Conservation (phyloP, 2,888 invertebrate species). For the Cephalotes varians region DNA sequence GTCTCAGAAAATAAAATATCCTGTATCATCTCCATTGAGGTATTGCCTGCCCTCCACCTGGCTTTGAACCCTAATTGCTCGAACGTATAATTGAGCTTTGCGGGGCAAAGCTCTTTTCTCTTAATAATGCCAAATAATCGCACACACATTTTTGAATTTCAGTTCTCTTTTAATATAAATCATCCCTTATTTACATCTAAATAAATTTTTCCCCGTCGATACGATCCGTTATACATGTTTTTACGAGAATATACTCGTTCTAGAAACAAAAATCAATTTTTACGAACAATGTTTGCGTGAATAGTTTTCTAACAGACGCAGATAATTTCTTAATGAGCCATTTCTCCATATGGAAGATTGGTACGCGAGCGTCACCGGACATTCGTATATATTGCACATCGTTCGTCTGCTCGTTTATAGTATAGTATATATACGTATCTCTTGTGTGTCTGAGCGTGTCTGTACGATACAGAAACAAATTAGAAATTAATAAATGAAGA, state of each 20-base stretch:
- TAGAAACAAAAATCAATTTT: neutral
- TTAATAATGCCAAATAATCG: slow-evolving; percentile 19
- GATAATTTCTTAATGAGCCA: neutral
- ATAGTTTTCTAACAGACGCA: slow-evolving; percentile 16
- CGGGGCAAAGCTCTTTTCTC: neutral
- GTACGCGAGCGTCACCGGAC: slow-evolving; percentile 28
- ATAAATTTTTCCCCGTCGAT: neutral
- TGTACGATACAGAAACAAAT: slow-evolving; percentile 24
- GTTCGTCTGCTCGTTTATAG: slow-evolving; percentile 58
- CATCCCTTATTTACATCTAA: neutral
- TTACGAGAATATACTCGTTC: neutral
- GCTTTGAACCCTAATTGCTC: neutral
- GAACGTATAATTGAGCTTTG: neutral
- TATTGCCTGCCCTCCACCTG: neutral
- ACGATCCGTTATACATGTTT: neutral
- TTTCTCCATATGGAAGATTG: neutral
- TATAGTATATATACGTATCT: slow-evolving; percentile 42
- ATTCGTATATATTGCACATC: slow-evolving; percentile 57
- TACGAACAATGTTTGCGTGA: neutral
- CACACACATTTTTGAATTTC: neutral
- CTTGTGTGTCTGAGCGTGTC: slow-evolving; percentile 54
- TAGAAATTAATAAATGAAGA: slow-evolving; percentile 32
- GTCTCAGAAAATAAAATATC: neutral
- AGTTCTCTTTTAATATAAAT: neutral
- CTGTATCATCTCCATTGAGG: neutral